Base-by-base conservation (phyloP, 1,140 invertebrate species). In the Cylas formicarius region DNA sequence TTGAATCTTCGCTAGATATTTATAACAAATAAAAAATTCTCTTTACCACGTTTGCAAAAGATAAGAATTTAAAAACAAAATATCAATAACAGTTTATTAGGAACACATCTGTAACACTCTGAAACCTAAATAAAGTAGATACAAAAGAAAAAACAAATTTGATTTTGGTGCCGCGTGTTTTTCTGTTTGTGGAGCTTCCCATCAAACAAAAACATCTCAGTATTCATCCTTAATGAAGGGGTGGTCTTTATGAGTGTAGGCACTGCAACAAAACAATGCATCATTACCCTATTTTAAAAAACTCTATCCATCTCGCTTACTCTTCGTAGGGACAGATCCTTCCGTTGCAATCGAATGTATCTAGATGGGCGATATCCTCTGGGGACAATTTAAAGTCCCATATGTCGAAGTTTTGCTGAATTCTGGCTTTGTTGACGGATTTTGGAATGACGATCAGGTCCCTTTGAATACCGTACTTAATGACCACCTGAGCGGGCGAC, bases 321-420 rank as follows among this genome's bases (percentile, higher is more conserved):
- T 56, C 53, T 10, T 26, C 23, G 24, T 57, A 57, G 14, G 45
- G 48, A 32, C 58, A 65, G 6, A 58, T 42, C 39, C 58, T 56
- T 41, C 51, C 56, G 21, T 60, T 60, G 28, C 55, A 57, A 37
- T 60, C 55, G 23, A 58, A 56, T 4, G 47, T 52, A 21, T 58
- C 52, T 21, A 60, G 42, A 6, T 39, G 27, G 9, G 46, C 46
- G 4, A 60, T 44, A 45, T 60, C 58, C 2, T 49, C 52, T 10
- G 47, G 13, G 10, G 44, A 24, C 27, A 60, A 35, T 38, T 58
- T 27, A 31, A 60, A 60, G 37, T 60, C 52, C 29, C 40, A 60
- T 35, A 60, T 53, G 20, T 55, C 29, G 11, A 60, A 50, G 38
- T 60, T 60, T 38, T 60, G 38, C 27, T 32, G 7, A 22, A 60